Evolutionary conservation across 1,140 invertebrate species (phyloP), one percentile per base, ranked within the genome.

Genomic region (Papilio polytes): DNA sequence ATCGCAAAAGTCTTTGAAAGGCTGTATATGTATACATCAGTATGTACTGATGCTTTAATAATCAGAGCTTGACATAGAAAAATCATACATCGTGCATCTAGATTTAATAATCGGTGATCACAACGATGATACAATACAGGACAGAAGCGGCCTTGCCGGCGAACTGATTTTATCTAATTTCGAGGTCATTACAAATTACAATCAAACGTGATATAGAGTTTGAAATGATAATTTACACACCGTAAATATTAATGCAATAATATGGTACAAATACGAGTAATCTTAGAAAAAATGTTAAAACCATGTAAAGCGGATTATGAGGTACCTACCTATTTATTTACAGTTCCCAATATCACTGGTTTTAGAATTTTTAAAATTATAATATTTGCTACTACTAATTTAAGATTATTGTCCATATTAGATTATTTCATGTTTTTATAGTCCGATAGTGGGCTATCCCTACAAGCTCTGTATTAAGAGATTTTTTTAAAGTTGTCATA

Each of bases 91-190:
- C 13, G 26, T 70, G 63, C 26, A 70, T 70, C 26, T 36, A 70
- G 13, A 31, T 36, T 70, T 70, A 70, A 66, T 66, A 26, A 70
- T 70, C 13, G 63, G 26, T 70, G 63, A 70, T 70, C 63, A 15
- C 26, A 70, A 70, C 13, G 63, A 66, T 70, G 63, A 70, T 31
- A 31, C 26, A 36, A 70, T 63, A 15, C 26, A 26, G 10, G 22
- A 70, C 6, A 70, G 63, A 26, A 31, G 63, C 13, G 63, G 26
- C 63, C 63, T 70, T 36, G 63, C 26, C 31, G 13, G 4, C 3
- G 59, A 36, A 70, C 63, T 70, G 63, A 70, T 70, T 70, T 31
- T 36, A 70, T 70, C 63, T 70, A 31, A 70, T 70, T 70, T 18
- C 63, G 63, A 70, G 22, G 63, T 70, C 63, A 70, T 70, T 36